phyloP scores from a whole-genome alignment of 1,140 invertebrate species.

The Zeugodacus cucurbitae region DNA sequence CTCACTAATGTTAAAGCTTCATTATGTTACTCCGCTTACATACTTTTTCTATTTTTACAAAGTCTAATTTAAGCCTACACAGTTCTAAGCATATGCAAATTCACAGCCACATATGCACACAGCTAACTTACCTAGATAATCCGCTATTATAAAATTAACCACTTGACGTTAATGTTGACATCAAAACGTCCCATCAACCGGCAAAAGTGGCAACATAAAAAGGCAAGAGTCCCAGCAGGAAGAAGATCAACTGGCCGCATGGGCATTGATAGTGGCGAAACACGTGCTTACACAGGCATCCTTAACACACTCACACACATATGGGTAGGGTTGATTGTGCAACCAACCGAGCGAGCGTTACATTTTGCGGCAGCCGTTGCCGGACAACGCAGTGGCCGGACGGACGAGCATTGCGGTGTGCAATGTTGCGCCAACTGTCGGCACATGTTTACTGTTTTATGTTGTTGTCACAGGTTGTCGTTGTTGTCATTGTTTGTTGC shows the following conservation, averaged over 20 bases:
- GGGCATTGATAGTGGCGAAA: not conserved
- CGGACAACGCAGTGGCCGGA: not conserved
- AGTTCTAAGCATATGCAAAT: not conserved
- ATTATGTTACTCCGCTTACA: too few species aligned
- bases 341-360: not conserved
- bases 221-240: not conserved
- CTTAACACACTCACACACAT: not conserved
- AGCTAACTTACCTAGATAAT: not conserved
- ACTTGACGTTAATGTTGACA: not conserved
- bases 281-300: not conserved
- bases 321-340: not conserved
- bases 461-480: not conserved
- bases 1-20: too few species aligned
- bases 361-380: not conserved
- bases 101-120: not conserved
- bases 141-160: conserved; percentile 1
- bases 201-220: not conserved
- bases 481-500: not conserved
- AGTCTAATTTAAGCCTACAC: too few species aligned
- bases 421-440: not conserved
- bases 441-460: not conserved
- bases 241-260: not conserved
- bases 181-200: not conserved
- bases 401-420: not conserved
- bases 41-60: too few species aligned